Evolutionary conservation across 2,888 invertebrate species (phyloP).

Genomic region (Scaptomyza caliginosa): DNA sequence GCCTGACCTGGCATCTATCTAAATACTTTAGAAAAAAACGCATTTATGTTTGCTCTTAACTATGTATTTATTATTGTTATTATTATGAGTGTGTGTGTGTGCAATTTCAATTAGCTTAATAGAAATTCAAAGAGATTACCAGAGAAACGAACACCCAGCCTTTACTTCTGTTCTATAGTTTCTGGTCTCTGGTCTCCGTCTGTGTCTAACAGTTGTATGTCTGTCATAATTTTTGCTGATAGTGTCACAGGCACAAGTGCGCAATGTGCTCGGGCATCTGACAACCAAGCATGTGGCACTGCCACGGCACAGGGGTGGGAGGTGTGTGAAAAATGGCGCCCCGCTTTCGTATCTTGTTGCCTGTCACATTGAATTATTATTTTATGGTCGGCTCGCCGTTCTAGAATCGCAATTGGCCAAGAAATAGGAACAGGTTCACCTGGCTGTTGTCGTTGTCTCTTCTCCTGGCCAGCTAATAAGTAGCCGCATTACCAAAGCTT

Average conservation of each 20-base stretch:
- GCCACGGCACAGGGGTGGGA: conserved; percentile 5
- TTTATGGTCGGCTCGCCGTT: conserved; percentile 59
- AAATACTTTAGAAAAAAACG: conserved; percentile 55
- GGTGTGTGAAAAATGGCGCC: conserved; percentile 74
- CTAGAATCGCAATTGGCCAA: conserved; percentile 50
- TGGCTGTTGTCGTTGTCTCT: neutral
- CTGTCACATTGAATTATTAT: conserved; percentile 78
- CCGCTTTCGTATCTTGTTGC: conserved; percentile 70
- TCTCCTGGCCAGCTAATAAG: conserved; percentile 13
- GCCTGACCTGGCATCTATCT: conserved; percentile 42
- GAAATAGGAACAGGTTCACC: conserved; percentile 63
- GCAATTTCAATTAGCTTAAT: conserved; percentile 73
- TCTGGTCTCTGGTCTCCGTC: neutral
- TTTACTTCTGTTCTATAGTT: neutral
- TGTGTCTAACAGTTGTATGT: conserved; percentile 54
- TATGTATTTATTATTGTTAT: conserved; percentile 45
- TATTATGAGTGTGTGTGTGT: conserved; percentile 52
- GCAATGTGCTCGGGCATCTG: conserved; percentile 49
- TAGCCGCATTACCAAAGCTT: conserved; percentile 38
- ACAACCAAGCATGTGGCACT: conserved; percentile 23
- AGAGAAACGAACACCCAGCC: neutral
- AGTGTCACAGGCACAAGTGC: conserved; percentile 68
- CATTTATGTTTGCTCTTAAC: conserved; percentile 49
- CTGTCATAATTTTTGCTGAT: conserved; percentile 72
- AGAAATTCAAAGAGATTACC: conserved; percentile 74